phyloP scores from a whole-genome alignment of 2,797 vertebrate species.

The Neosilurus mollespiculum region DNA sequence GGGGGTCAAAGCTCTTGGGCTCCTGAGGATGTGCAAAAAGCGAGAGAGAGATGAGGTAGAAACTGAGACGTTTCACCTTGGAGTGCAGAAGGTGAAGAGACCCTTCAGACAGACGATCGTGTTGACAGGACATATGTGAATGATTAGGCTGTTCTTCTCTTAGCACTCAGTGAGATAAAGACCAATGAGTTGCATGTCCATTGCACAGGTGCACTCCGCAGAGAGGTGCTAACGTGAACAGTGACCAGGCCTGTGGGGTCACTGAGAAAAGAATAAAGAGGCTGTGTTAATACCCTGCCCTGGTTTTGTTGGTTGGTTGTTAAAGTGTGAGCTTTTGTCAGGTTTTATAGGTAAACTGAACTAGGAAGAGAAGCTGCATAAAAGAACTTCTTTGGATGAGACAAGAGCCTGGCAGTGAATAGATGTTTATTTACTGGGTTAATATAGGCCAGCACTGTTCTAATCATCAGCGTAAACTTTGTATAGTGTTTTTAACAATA shows the following conservation, averaged over 20 bases:
- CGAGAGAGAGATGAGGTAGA: conserved; percentile 42
- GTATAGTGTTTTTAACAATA: background rate
- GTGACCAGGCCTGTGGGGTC: conserved; percentile 21
- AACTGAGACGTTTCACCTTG: conserved; percentile 44
- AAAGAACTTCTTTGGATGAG: conserved; percentile 8
- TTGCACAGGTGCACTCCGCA: conserved; percentile 41
- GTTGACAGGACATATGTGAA: conserved; percentile 57
- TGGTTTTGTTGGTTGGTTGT: conserved; percentile 13
- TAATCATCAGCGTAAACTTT: background rate
- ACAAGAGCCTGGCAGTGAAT: conserved; percentile 3
- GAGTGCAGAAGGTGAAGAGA: conserved; percentile 29
- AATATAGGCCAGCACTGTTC: conserved; percentile 5
- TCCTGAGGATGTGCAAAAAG: conserved; percentile 52
- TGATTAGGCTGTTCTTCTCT: conserved; percentile 40
- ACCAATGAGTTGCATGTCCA: conserved; percentile 23
- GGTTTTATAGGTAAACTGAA: conserved; percentile 28
- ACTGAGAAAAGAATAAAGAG: conserved; percentile 11
- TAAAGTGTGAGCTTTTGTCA: conserved; percentile 8
- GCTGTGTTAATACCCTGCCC: conserved; percentile 7
- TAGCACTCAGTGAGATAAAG: conserved; percentile 44
- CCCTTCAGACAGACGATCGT: conserved; percentile 50
- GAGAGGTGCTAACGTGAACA: conserved; percentile 22
- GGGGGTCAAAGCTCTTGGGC: conserved; percentile 44
- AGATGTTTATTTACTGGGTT: conserved; percentile 3
- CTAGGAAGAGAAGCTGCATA: background rate